Evolutionary conservation across 2,113 vertebrate species (phyloP), one percentile per base, ranked within the genome.

Genomic region (Gopherus evgoodei): DNA sequence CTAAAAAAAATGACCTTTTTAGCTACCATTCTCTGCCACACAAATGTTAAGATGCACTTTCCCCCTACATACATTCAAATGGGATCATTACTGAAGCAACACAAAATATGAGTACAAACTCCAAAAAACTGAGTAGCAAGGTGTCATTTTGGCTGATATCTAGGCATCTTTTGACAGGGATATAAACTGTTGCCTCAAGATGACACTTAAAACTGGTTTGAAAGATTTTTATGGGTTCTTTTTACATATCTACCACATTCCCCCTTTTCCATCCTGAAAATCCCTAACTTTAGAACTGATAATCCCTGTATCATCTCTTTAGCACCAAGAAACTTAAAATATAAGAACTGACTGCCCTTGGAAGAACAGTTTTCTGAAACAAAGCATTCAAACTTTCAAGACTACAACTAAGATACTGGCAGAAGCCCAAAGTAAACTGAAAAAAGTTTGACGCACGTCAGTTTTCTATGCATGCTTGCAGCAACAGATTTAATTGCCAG

Each of bases 401-500:
- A 81, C 62, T 5, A 2, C 44, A 94, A 90, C 62, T 44, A 94
- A 90, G 57, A 49, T 24, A 47, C 69, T 92, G 87, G 57, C 90
- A 88, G 79, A 86, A 86, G 80, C 93, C 79, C 57, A 59, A 84
- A 78, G 49, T 24, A 92, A 90, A 65, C 24, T 42, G 42, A 42
- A 85, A 35, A 86, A 52, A 62, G 78, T 6, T 14, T 38, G 22
- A 83, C 90, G 86, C 0, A 0, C 31, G 76, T 14, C 91, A 91
- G 84, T 38, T 81, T 75, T 95, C 72, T 56, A 76, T 75, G 87
- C 54, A 79, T 85, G 79, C 87, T 75, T 88, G 53, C 52, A 87
- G n/a, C 69, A 79, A 87, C 76, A 87, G 31, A 50, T n/a, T 94
- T 92, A 96, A 96, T 54, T 80, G 81, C 29, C 47, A 85, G 88